Evolutionary conservation across 2,888 invertebrate species (phyloP), one percentile per base, ranked within the genome.

Genomic region (Arrhopalites spinosus): DNA sequence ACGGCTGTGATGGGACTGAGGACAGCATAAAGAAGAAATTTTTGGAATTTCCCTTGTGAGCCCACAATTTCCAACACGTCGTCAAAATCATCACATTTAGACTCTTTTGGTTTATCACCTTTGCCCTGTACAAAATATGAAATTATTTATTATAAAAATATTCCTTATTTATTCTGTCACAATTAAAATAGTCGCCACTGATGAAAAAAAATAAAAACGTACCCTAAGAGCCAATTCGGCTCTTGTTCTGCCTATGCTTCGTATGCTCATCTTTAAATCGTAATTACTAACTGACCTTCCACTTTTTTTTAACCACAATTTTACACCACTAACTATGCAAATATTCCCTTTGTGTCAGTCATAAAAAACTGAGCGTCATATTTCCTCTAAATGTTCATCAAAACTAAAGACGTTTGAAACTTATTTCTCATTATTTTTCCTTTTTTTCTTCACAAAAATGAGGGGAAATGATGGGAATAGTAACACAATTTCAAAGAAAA

Each of bases 21-120:
- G 0, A 87, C 84, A 56, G 86, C 86, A 68, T 89, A 87, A 80
- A 88, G 88, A 0, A 88, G 82, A 29, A 85, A 81, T 80, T 87
- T 88, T 83, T 90, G 89, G 81, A 88, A 90, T 68, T 84, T 85
- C 0, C 89, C 89, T 81, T 86, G 85, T 79, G 87, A 86, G 30
- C 89, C 89, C 0, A 88, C 87, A 77, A 86, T 84, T 70, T 86
- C 86, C 84, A 89, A 86, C 2, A 89, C 84, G 50, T 86, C 85
- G 81, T 89, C 88, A 82, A 89, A 89, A 27, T 86, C 86, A 83
- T 87, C 86, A 36, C 74, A 79, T 69, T 69, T 69, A 1, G 50
- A 25, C 25, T 50, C 53, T 29, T 69, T 69, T 11, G 30, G 5
- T 27, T 69, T 69, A 2, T 23, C 11, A 25, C n/a, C 69, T 17